Base-by-base conservation (phyloP, 2,888 invertebrate species). In the Eupithecia subfuscata region DNA sequence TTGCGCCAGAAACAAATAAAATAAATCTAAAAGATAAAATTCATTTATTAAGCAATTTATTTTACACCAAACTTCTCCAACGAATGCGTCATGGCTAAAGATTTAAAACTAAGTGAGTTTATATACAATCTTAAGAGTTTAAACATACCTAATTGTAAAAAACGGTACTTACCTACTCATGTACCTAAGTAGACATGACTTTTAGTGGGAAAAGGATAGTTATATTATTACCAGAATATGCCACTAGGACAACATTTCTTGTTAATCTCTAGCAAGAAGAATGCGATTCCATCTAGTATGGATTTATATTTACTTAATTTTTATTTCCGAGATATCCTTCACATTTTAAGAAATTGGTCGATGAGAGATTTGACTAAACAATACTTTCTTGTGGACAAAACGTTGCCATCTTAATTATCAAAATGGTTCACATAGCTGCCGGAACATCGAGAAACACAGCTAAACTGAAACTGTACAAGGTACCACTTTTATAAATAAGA, bases 21-120 rank as follows among this genome's bases (percentile, higher is more conserved):
- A 76, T 43, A 48, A 45, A 22, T 30, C 52, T 60, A 18, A 48
- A 70, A 75, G 72, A 70, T 75, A 75, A 73, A 74, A 73, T 77
- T 75, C 73, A 75, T 77, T 75, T 77, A 77, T 45, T 77, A 77
- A 75, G 75, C 77, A 73, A 73, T 77, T 77, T 73, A 73, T 77
- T 77, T 70, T 72, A 77, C 77, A 77, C 40, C 60, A 71, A 71
- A 71, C 67, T 69, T 70, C 60, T 74, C 63, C 64, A 74, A 74
- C 69, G 71, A 71, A 76, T 74, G 76, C 68, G 76, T 76, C 71
- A 76, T 76, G 71, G 48, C 69, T 69, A 67, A 76, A 25, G 18
- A 45, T 37, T 69, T 72, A 76, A 71, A 69, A 22, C 68, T 68
- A 68, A 40, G 43, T 68, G 25, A 67, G 65, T 37, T 67, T 37